Conservation (phyloP, 2,797 vertebrate genomes). For the Chaetophractus vellerosus region DNA sequence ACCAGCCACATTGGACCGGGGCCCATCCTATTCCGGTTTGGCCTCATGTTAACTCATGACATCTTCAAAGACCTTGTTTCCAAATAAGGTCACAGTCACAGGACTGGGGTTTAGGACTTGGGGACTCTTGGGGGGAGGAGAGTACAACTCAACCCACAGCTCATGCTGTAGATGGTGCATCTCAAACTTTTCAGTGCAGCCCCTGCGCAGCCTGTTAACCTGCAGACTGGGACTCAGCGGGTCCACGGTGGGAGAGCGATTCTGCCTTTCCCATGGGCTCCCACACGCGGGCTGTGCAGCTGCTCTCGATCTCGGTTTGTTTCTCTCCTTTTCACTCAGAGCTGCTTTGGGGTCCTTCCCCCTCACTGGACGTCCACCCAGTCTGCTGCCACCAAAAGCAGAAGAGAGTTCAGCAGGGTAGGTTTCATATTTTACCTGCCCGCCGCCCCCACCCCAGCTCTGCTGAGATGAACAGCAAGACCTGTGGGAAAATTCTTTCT, state of each 20-base stretch:
- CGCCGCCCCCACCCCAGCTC: background rate
- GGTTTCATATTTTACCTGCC: background rate
- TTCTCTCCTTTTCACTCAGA: background rate
- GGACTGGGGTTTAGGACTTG: too few relatives aligned
- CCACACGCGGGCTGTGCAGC: background rate
- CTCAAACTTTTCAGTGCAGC: background rate
- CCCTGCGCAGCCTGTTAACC: background rate
- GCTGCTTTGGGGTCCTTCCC: too few relatives aligned
- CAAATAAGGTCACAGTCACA: too few relatives aligned
- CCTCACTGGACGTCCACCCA: background rate
- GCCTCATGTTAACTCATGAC: too few relatives aligned
- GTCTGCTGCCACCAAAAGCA: too few relatives aligned
- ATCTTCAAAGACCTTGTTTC: too few relatives aligned
- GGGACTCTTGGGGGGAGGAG: too few relatives aligned
- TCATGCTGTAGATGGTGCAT: background rate
- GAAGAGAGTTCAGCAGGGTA: rapidly evolving
- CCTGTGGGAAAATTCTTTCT: background rate
- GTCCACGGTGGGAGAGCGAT: background rate
- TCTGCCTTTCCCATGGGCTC: background rate
- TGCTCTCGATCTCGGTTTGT: background rate
- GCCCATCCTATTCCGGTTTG: too few relatives aligned
- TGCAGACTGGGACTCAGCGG: too few relatives aligned
- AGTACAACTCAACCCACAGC: too few relatives aligned
- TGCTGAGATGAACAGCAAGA: background rate
- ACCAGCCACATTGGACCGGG: too few relatives aligned